phyloP scores from a whole-genome alignment of 1,140 invertebrate genomes.

The Zaprionus taronus region DNA sequence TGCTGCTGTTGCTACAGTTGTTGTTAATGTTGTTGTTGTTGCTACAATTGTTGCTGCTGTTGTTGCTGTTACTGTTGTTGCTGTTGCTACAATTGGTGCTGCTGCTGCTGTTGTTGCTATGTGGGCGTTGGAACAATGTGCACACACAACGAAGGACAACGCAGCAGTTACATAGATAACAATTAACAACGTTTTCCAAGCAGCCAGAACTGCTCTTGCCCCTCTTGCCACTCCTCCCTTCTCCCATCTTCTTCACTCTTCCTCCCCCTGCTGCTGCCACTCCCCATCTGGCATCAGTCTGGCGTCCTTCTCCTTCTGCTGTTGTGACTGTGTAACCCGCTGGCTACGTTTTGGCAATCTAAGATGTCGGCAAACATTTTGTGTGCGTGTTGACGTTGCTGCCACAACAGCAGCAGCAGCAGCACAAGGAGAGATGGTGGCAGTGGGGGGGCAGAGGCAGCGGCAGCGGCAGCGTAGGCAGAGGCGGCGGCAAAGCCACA shows the following conservation, averaged over 20 bases:
- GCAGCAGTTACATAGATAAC: slow-evolving; percentile 74
- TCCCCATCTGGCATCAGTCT: neutral
- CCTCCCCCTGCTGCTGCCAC: neutral
- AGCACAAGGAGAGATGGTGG: slow-evolving; percentile 1
- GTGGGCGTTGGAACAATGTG: slow-evolving; percentile 58
- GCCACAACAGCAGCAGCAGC: slow-evolving; percentile 33
- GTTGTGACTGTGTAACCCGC: slow-evolving; percentile 61
- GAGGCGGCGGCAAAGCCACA: slow-evolving; percentile 1
- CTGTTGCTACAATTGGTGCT: slow-evolving; percentile 13
- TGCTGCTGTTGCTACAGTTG: slow-evolving; percentile 19
- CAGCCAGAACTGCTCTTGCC: neutral
- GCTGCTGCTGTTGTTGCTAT: slow-evolving; percentile 20
- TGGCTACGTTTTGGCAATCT: slow-evolving; percentile 77
- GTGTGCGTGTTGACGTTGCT: slow-evolving; percentile 67
- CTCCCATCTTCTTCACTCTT: neutral
- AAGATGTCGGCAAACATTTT: slow-evolving; percentile 79
- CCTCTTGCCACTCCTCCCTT: neutral
- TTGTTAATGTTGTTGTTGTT: slow-evolving; percentile 15
- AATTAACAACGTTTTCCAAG: slow-evolving; percentile 65
- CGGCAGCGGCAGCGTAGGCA: slow-evolving; percentile 2
- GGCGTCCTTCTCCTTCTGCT: neutral
- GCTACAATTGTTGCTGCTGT: neutral
- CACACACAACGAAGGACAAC: slow-evolving; percentile 54
- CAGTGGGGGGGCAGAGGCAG: slow-evolving; percentile 4
- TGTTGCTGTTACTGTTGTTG: slow-evolving; percentile 9